Evolutionary conservation across 1,140 invertebrate genomes (phyloP).

Genomic region (Pogonognathellus flavescens): DNA sequence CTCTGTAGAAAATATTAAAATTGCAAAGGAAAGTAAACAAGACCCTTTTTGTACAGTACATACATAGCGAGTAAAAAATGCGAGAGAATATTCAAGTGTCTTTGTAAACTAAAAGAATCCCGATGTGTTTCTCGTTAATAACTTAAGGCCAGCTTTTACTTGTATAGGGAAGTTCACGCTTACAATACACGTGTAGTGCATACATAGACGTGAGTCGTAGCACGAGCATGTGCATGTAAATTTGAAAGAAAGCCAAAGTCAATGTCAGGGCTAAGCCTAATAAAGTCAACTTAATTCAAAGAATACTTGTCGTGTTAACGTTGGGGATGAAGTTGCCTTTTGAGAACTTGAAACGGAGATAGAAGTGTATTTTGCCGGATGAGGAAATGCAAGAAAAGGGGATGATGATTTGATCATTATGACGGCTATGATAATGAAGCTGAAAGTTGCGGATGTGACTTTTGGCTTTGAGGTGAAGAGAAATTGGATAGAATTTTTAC

Average conservation of each 20-base stretch:
- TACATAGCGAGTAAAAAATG: no score
- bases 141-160: background rate
- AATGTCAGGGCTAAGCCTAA: constrained; percentile 41
- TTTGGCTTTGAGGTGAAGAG: constrained; percentile 39
- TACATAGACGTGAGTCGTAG: background rate
- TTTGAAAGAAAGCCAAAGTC: constrained; percentile 23
- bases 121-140: background rate
- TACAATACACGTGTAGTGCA: no score
- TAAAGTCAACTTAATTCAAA: constrained; percentile 4
- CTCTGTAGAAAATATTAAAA: no score
- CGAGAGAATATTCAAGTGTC: no score
- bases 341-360: background rate
- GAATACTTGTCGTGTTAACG: background rate
- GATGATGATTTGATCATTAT: constrained; percentile 48
- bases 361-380: constrained; percentile 29
- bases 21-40: no score
- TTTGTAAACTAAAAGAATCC: no score
- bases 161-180: background rate
- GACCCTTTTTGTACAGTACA: no score
- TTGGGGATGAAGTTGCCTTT: no score
- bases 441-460: constrained; percentile 46
- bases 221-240: background rate
- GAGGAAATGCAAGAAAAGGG: constrained; percentile 43
- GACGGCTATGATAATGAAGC: constrained; percentile 44
- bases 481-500: constrained; percentile 39